A percentile compares a stretch with the other conserved stretches of the same genome.
These are phyloP conservation scores for Mesocentrotus franciscanus DNA, from an alignment of 53 echinoderm and acorn worm genomes.

Conservation along the genomic window DNA sequence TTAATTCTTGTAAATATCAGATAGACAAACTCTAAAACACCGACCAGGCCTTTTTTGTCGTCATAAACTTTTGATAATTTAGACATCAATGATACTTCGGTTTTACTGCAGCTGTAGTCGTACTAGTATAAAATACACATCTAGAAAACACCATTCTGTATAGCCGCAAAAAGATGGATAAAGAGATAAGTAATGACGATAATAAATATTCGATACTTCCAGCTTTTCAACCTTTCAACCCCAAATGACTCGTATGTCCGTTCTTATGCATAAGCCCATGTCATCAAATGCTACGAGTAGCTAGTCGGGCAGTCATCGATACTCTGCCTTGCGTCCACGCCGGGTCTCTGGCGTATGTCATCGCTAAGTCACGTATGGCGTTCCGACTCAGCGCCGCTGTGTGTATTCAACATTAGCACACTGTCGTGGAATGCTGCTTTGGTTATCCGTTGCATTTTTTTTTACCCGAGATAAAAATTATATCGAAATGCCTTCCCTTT, in stretches of 20 bases:
- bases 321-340: conserved; percentile 21
- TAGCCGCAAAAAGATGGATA: background rate
- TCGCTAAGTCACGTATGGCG: conserved; percentile 49
- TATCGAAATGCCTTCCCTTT: background rate
- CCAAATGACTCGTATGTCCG: background rate
- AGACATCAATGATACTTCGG: too few species aligned
- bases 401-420: conserved; percentile 61
- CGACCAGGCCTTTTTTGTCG: too few species aligned
- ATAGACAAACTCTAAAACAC: too few species aligned
- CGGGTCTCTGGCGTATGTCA: conserved; percentile 50
- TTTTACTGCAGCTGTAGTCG: background rate
- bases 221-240: conserved; percentile 6
- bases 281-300: background rate
- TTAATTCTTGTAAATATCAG: too few species aligned
- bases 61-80: too few species aligned
- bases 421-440: conserved; percentile 29
- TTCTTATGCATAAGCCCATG: background rate
- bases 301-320: conserved; percentile 4
- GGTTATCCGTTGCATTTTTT: conserved; percentile 28
- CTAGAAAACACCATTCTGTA: background rate
- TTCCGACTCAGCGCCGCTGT: conserved; percentile 60
- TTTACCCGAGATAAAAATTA: background rate
- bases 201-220: conserved; percentile 1
- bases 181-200: background rate
- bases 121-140: background rate